Percentiles rank a stretch among this genome's conserved stretches.
Evolutionary conservation across 2,797 vertebrate species (phyloP).

Genomic region (Denticeps clupeoides): DNA sequence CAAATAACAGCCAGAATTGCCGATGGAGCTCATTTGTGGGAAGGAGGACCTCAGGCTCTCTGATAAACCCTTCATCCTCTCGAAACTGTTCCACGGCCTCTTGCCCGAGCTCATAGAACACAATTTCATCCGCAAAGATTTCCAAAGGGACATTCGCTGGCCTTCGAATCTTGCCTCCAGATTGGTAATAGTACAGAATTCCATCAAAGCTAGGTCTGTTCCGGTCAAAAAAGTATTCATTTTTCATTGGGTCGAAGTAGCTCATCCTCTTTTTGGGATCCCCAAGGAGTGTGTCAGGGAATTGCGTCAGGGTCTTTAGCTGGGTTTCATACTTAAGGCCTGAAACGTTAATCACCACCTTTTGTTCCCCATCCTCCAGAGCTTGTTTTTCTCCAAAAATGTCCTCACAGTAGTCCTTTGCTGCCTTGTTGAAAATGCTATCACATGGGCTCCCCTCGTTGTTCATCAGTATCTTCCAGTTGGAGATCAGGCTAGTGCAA

Average conservation of each 20-base stretch:
- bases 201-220: constrained; percentile 95
- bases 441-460: constrained; percentile 72
- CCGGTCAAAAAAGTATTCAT: constrained; percentile 95
- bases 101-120: constrained; percentile 87
- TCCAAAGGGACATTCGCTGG: constrained; percentile 91
- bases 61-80: constrained; percentile 90
- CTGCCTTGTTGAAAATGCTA: constrained; percentile 74
- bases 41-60: constrained; percentile 78
- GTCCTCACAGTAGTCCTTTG: constrained; percentile 62
- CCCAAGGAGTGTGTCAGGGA: constrained; percentile 86
- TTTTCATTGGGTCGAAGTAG: constrained; percentile 92
- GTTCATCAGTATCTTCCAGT: constrained; percentile 69
- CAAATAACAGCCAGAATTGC: constrained; percentile 96
- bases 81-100: constrained; percentile 94
- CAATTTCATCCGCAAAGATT: constrained; percentile 88
- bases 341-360: constrained; percentile 88
- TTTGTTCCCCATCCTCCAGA: constrained; percentile 74
- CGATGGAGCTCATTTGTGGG: constrained; percentile 79
- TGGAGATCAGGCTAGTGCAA: constrained; percentile 74
- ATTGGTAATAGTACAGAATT: constrained; percentile 93
- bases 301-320: constrained; percentile 84
- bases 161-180: constrained; percentile 83
- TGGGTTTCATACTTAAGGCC: constrained; percentile 89
- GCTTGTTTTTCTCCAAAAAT: constrained; percentile 62
- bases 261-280: constrained; percentile 79